Evolutionary conservation across 2,113 vertebrate species (phyloP), one percentile per base, ranked within the genome.

Genomic region (Ictalurus furcatus): DNA sequence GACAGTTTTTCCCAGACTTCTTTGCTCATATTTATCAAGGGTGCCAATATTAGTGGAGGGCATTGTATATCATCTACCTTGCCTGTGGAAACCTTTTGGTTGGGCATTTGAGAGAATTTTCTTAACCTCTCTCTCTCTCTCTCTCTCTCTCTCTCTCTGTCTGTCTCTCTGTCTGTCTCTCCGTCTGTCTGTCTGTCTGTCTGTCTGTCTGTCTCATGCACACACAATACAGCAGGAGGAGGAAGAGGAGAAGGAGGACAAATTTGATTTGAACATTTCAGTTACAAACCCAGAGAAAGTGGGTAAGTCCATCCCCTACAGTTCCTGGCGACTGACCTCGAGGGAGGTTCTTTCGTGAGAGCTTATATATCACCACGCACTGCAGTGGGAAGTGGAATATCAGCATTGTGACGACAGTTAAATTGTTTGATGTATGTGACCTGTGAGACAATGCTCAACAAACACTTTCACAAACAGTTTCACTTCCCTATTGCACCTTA

Each of bases 201-300:
- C 5, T 76, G 54, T 67, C 25, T 88, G 44, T 56, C 12, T 13
- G 9, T 58, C 16, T 16, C 37, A 16, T 34, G 14, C 21, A 52
- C 34, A 30, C 37, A 56, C 34, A 23, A 90, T 92, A 85, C 91
- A 96, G 95, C 85, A 96, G 83, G 95, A 96, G 88, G 97, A 98
- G 90, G 98, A 98, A 90, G 98, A 99, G 59, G 98, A 99, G 87
- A 95, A 96, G 34, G 97, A 98, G 63, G 98, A 99, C 92, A 96
- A 96, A 40, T 98, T 98, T 95, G 98, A 99, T 23, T 93, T 99
- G 87, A 94, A 92, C 40, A 95, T 99, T 17, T 96, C 96, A 81
- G 96, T 99, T 82, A 99, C 97, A 7, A 97, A 99, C 89, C 98
- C 98, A 0, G 98, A 99, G 93, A 99, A 99, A 96, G 97, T 99